Percentiles rank a stretch among this genome's conserved stretches.
Conservation (phyloP, 1,140 invertebrate genomes). For the Orussus abietinus region DNA sequence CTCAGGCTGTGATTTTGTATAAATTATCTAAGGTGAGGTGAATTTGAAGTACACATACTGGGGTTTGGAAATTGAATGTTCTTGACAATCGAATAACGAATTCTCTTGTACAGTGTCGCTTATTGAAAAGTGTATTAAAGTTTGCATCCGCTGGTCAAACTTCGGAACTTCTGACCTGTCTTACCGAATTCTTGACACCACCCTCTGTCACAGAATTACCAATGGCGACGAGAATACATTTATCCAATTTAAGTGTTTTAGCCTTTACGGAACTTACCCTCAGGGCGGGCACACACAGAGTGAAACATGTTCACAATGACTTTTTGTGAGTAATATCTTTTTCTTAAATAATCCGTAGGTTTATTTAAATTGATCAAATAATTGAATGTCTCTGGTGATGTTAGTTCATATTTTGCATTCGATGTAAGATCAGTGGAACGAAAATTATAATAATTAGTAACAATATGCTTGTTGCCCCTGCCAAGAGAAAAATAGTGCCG, state of each 20-base stretch:
- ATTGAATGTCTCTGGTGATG: no score
- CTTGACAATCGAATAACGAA: slow-evolving; percentile 9
- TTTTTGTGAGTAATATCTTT: slow-evolving; percentile 58
- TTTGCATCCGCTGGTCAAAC: slow-evolving; percentile 69
- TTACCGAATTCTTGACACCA: slow-evolving; percentile 57
- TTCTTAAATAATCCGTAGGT: no score
- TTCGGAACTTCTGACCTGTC: slow-evolving; percentile 63
- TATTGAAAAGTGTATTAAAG: slow-evolving; percentile 69
- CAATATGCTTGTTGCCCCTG: no score
- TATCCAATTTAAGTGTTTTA: slow-evolving; percentile 67
- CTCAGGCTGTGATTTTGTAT: slow-evolving; percentile 67
- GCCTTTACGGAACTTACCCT: slow-evolving; percentile 63
- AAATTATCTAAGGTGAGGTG: slow-evolving; percentile 64
- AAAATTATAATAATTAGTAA: no score
- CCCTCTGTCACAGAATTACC: slow-evolving; percentile 57
- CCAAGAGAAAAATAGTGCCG: no score
- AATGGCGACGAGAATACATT: slow-evolving; percentile 61
- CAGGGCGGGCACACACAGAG: slow-evolving; percentile 34
- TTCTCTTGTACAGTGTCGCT: slow-evolving; percentile 54
- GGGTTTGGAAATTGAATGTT: slow-evolving; percentile 2
- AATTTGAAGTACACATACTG: slow-evolving; percentile 20
- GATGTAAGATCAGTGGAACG: no score
- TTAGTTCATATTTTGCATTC: no score
- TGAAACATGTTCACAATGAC: slow-evolving; percentile 51
- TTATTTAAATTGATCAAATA: no score